These are phyloP conservation scores for Subacronicta megacephala DNA, from an alignment of 2,888 invertebrate genomes.

Conservation along the genomic window DNA sequence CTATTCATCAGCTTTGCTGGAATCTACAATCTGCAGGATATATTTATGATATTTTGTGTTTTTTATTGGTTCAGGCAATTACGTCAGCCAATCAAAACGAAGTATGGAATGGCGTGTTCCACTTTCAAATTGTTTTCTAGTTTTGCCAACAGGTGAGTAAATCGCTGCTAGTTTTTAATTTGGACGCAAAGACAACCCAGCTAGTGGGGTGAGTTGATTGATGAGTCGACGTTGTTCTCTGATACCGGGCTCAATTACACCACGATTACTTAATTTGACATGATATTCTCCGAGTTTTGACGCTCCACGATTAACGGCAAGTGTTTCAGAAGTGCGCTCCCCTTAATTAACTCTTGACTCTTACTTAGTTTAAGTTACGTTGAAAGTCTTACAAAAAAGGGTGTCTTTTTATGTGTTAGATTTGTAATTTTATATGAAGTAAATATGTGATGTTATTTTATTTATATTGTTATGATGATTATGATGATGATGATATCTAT, in stretches of 20 bases:
- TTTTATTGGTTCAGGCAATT: background rate
- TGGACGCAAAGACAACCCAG: slow-evolving; percentile 34
- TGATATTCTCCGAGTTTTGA: slow-evolving; percentile 74
- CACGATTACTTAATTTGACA: slow-evolving; percentile 87
- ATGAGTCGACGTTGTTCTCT: slow-evolving; percentile 82
- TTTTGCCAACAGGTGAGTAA: background rate
- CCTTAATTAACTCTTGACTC: slow-evolving; percentile 40
- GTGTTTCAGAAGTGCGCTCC: slow-evolving; percentile 53
- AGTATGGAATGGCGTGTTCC: background rate
- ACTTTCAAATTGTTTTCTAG: too few relatives aligned
- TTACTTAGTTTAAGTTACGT: slow-evolving; percentile 13
- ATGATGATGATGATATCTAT: too few relatives aligned
- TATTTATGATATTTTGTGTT: background rate
- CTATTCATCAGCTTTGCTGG: too few relatives aligned
- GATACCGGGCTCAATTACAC: slow-evolving; percentile 84
- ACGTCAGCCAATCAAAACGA: background rate
- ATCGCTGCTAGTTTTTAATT: slow-evolving; percentile 35
- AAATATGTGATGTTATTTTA: too few relatives aligned
- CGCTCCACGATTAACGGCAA: slow-evolving; percentile 62
- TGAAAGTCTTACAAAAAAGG: background rate
- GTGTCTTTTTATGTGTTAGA: background rate
- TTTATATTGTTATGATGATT: too few relatives aligned
- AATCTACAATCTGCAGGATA: background rate
- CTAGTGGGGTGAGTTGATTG: slow-evolving; percentile 79
- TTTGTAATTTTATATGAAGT: too few relatives aligned